Base-by-base conservation (phyloP, 2,797 vertebrate species). In the Crax fasciolata region DNA sequence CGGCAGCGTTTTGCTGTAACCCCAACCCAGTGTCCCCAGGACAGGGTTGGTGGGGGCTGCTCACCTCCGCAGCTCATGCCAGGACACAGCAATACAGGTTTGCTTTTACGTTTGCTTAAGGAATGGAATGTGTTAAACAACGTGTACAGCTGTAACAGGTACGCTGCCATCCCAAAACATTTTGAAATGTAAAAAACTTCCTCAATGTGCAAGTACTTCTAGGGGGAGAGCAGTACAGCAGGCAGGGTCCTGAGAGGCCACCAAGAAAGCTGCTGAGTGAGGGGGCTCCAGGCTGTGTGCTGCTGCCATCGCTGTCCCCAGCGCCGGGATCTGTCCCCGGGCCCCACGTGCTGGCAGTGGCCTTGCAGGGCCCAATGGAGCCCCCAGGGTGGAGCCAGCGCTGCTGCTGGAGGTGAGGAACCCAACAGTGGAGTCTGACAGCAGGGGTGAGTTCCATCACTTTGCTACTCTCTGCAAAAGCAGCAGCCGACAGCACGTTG, bases 401-500 rank as follows among this genome's bases (percentile, higher is more conserved):
- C 17, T 2, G 30, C 3, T 1, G 23, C 44, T 1, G 3, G 1
- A 9, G 19, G 48, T 0, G 9, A 3, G 6, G 30, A 61, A 43
- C 6, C 51, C 58, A 30, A 23, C 30, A 0, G 52, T 38, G 35
- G n/a, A 48, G n/a, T 68, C 49, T 0, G 3, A 12, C 2, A 2
- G 46, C 13, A 1, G 17, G 0, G 75, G 54, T 76, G 38, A 84
- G 84, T 57, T 10, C 2, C 32, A 6, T 13, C 10, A 2, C 32
- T 6, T 13, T 2, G 8, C 23, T 4, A 2, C 43, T 21, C n/a
- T 19, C 10, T 2, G 9, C 0, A 10, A 11, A 9, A 9, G 2
- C 24, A 1, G 27, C 23, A 2, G 12, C 55, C 6, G 6, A 12
- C 2, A n/a, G 27, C 7, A 1, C 0, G 12, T 6, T 14, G 8